These are phyloP conservation scores for Sinohyriopsis cumingii DNA, from an alignment of 2,888 invertebrate species.

Conservation along the genomic window DNA sequence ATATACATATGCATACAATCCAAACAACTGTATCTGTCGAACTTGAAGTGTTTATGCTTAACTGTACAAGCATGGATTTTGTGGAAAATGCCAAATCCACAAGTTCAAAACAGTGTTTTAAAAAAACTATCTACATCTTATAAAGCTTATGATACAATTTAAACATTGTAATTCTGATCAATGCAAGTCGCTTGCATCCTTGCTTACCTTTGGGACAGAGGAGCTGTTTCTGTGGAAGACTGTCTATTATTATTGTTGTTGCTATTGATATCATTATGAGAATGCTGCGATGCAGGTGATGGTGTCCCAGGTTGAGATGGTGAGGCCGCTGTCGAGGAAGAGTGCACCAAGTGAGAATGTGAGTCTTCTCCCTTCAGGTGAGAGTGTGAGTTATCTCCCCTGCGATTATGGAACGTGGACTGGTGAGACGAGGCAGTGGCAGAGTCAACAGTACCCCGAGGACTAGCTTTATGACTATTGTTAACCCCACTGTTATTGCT, in stretches of 20 bases:
- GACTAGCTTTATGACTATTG: conserved; percentile 51
- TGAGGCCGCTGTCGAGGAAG: not conserved
- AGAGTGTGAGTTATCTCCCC: conserved; percentile 18
- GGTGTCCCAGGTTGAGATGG: no score
- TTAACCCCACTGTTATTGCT: conserved; percentile 7
- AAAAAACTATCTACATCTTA: no score
- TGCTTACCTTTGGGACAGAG: conserved; percentile 5
- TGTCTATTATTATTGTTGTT: conserved; percentile 16
- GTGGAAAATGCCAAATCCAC: no score
- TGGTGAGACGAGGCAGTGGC: conserved; percentile 37
- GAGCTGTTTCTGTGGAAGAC: conserved; percentile 13
- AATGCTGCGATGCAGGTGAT: conserved; percentile 1
- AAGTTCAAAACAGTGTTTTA: no score
- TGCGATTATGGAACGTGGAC: conserved; percentile 16
- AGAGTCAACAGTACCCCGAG: conserved; percentile 38
- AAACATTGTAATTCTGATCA: no score
- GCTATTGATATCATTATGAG: conserved; percentile 21
- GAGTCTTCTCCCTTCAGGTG: conserved; percentile 3
- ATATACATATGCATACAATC: no score
- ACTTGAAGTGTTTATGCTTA: no score
- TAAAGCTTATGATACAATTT: no score
- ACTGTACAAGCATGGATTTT: no score
- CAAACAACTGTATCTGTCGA: no score
- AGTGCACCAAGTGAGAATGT: conserved; percentile 25
- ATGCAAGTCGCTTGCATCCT: not conserved